Evolutionary conservation across 2,797 vertebrate species (phyloP).

Genomic region (Dryobates pubescens): DNA sequence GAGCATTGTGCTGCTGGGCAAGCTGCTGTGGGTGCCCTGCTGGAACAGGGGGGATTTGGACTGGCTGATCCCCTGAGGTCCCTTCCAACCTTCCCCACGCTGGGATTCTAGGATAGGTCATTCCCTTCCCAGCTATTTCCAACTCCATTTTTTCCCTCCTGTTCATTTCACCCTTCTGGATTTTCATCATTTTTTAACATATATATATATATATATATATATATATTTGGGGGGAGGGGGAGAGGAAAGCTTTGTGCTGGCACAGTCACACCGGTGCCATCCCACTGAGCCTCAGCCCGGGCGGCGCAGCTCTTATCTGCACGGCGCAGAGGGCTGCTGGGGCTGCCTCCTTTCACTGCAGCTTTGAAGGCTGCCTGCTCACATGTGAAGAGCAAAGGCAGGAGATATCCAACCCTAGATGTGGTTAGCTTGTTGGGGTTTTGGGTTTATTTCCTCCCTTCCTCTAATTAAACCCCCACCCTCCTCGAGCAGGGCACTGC

Average conservation of each 20-base stretch:
- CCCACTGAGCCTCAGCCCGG: not conserved
- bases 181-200: not conserved
- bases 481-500: not conserved
- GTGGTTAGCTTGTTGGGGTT: not conserved
- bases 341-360: not conserved
- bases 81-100: too few species aligned
- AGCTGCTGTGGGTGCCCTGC: too few species aligned
- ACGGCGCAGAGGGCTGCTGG: not conserved
- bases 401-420: not conserved
- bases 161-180: not conserved
- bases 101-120: too few species aligned
- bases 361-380: not conserved
- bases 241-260: not conserved
- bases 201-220: too few species aligned
- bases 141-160: fast-evolving
- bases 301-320: not conserved
- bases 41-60: too few species aligned
- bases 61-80: too few species aligned
- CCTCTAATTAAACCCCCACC: not conserved
- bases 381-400: not conserved
- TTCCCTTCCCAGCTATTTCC: fast-evolving
- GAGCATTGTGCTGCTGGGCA: too few species aligned
- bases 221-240: too few species aligned
- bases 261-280: not conserved
- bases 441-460: not conserved